Percentiles rank a stretch among this genome's conserved stretches.
phyloP scores from a whole-genome alignment of 2,888 invertebrate species.

The Drosophila pseudotalamancana region DNA sequence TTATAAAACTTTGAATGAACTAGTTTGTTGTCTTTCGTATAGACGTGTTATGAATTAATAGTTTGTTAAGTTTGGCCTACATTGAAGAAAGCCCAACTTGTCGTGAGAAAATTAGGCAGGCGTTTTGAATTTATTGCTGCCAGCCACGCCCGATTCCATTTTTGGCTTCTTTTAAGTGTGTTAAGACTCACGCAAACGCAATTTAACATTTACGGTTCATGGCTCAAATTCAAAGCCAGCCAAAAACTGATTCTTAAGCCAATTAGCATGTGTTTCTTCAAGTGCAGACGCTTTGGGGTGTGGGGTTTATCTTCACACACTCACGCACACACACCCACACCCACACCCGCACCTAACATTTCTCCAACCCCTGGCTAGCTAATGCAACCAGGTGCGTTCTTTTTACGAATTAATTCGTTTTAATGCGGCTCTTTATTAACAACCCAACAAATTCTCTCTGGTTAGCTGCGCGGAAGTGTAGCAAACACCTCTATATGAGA shows the following conservation, averaged over 20 bases:
- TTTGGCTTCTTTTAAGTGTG: slow-evolving; percentile 10
- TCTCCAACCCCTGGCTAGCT: too few species aligned
- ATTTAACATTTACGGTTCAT: slow-evolving; percentile 77
- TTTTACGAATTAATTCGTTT: slow-evolving; percentile 53
- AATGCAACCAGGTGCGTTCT: slow-evolving; percentile 28
- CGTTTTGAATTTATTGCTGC: slow-evolving; percentile 40
- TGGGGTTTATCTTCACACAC: slow-evolving; percentile 20
- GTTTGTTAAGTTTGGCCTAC: slow-evolving; percentile 17
- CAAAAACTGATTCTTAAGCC: slow-evolving; percentile 65
- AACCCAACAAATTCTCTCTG: not conserved
- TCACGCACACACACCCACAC: slow-evolving; percentile 18
- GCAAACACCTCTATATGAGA: slow-evolving; percentile 24
- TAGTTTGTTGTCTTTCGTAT: too few species aligned
- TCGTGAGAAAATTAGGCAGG: slow-evolving; percentile 5
- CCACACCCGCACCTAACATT: slow-evolving; percentile 27
- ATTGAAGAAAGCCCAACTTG: slow-evolving; percentile 6
- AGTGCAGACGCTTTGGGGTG: not conserved
- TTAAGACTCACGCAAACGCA: slow-evolving; percentile 65
- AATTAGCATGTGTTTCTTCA: slow-evolving; percentile 63
- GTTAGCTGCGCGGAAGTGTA: slow-evolving; percentile 11
- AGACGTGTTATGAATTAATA: not conserved
- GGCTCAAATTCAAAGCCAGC: slow-evolving; percentile 47
- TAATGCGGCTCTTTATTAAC: slow-evolving; percentile 15
- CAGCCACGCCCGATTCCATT: slow-evolving; percentile 21
- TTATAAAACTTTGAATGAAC: too few species aligned